Percentiles rank a stretch among this genome's conserved stretches.
Evolutionary conservation across 2,797 vertebrate genomes (phyloP).

Genomic region (Poecilia velifera): DNA sequence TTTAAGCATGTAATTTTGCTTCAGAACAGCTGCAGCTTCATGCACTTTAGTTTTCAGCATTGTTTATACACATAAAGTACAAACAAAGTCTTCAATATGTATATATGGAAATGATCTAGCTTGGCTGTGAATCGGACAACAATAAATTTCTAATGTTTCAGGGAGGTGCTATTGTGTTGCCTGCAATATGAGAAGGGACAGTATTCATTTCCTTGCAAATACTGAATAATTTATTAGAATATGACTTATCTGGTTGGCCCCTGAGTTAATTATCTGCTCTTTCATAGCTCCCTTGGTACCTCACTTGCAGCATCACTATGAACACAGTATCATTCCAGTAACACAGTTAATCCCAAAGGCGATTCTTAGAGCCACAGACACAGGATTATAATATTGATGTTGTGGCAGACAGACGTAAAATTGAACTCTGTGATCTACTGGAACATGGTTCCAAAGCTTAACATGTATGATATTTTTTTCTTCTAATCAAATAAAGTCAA

Average conservation of each 20-base stretch:
- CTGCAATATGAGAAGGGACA: conserved; percentile 54
- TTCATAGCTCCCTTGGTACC: conserved; percentile 75
- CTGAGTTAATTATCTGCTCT: conserved; percentile 78
- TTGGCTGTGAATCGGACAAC: conserved; percentile 37
- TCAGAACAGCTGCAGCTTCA: neutral
- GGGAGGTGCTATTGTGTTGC: conserved; percentile 46
- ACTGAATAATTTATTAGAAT: conserved; percentile 81
- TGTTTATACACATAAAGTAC: conserved; percentile 7
- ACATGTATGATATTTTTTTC: conserved; percentile 10
- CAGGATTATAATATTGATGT: conserved; percentile 37
- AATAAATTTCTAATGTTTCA: conserved; percentile 54
- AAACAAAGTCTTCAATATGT: neutral
- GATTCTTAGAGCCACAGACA: conserved; percentile 21
- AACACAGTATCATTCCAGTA: conserved; percentile 61
- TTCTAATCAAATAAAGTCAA: neutral
- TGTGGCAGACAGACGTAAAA: conserved; percentile 4
- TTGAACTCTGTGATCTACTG: conserved; percentile 6
- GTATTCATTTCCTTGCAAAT: conserved; percentile 61
- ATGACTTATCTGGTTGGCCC: conserved; percentile 75
- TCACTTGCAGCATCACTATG: conserved; percentile 58
- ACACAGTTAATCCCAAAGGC: conserved; percentile 63
- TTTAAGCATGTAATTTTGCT: neutral
- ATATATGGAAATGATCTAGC: conserved; percentile 31
- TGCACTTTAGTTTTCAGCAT: neutral
- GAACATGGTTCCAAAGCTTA: conserved; percentile 15